Base-by-base conservation (phyloP, 1,140 invertebrate species). In the Tachypleus tridentatus region DNA sequence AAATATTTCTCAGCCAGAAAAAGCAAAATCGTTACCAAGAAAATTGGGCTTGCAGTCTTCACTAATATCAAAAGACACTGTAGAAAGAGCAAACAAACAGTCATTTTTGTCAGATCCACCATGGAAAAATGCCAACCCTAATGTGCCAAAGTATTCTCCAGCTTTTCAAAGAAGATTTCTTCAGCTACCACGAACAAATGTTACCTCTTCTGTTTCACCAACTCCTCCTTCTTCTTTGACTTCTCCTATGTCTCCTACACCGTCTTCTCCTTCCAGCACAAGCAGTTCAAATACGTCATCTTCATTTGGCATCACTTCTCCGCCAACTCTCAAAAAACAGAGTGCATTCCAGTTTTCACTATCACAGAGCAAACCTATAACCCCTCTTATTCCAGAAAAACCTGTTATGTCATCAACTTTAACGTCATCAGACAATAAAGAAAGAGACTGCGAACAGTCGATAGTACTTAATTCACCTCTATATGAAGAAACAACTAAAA, bases 81-180 rank as follows among this genome's bases (percentile, higher is more conserved):
- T 29, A 29, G 29, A 29, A 29, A 29, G 0, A 29, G 29, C 29
- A 29, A 29, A 29, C 29, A 29, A 29, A 29, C 29, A 29, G 29
- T 62, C 49, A n/a, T 56, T 49, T 48, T 51, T 67, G 8, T 6
- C 51, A 11, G 64, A 63, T 54, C 60, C 64, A 9, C 66, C 64
- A 51, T 65, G 62, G 66, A 67, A 67, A 52, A 61, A 47, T 57
- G 58, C 60, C 10, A 48, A 51, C 3, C 8, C 4, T 51, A 59
- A 62, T 11, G 75, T 88, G 63, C 86, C 87, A 0, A 89, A 88
- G 77, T 90, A 89, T 78, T 89, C 87, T 3, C 87, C 88, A 49
- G 87, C 87, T 3, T 89, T 89, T 72, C 90, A 89, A 74, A 75
- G 87, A 62, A 87, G 88, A 76, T 83, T 82, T 87, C 73, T 70